A percentile compares a stretch with the other conserved stretches of the same genome.
Conservation (phyloP, 1,140 invertebrate genomes). For the Sminthurinus signatus region DNA sequence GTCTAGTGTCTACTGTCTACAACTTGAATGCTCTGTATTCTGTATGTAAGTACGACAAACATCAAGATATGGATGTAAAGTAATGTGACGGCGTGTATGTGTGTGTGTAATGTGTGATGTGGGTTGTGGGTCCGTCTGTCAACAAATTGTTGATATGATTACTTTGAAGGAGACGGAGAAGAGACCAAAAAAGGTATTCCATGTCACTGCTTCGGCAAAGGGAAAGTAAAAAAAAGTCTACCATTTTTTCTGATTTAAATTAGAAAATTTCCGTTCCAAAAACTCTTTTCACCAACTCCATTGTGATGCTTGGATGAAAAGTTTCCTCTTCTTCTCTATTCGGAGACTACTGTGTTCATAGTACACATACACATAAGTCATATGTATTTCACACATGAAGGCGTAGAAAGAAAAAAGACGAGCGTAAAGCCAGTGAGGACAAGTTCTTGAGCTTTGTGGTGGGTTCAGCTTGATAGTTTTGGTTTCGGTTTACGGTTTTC, state of each 20-base stretch:
- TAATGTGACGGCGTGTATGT: too few relatives aligned
- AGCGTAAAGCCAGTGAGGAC: too few relatives aligned
- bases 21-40: background rate
- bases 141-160: constrained; percentile 16
- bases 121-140: background rate
- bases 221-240: constrained; percentile 18
- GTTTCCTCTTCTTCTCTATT: too few relatives aligned
- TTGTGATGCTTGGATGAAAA: constrained; percentile 14
- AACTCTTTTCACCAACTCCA: constrained; percentile 17
- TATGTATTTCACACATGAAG: too few relatives aligned
- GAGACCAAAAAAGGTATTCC: constrained; percentile 6
- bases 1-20: too few relatives aligned
- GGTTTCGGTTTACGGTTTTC: too few relatives aligned
- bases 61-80: background rate
- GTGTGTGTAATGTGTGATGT: background rate
- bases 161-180: background rate
- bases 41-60: too few relatives aligned
- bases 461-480: too few relatives aligned
- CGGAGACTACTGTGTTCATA: too few relatives aligned
- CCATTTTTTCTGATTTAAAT: constrained; percentile 24
- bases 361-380: too few relatives aligned
- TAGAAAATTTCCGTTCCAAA: constrained; percentile 16
- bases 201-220: constrained; percentile 15
- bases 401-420: too few relatives aligned
- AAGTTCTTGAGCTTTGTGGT: too few relatives aligned